phyloP scores from a whole-genome alignment of 2,113 vertebrate species.

The Larimichthys polyactis region DNA sequence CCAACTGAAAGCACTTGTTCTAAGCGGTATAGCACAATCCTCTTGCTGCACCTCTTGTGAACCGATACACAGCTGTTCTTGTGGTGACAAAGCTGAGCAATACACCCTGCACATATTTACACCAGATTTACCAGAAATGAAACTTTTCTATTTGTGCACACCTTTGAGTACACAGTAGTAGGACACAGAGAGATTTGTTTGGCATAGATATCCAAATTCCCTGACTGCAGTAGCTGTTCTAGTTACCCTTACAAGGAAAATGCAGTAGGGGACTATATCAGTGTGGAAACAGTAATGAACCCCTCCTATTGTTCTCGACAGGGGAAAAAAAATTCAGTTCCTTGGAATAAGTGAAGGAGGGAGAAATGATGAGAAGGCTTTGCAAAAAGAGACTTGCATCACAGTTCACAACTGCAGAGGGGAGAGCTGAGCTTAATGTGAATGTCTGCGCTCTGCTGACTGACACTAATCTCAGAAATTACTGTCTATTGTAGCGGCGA shows the following conservation, averaged over 20 bases:
- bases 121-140: too few species aligned
- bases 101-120: background rate
- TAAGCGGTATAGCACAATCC: too few species aligned
- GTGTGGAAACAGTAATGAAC: too few species aligned
- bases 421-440: background rate
- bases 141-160: background rate
- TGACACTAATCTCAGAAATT: background rate
- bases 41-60: too few species aligned
- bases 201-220: background rate
- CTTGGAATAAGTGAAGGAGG: conserved; percentile 18
- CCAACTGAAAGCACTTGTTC: too few species aligned
- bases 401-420: background rate
- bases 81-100: too few species aligned
- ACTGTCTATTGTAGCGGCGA: background rate
- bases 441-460: background rate
- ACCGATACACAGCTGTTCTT: too few species aligned
- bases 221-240: too few species aligned
- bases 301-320: too few species aligned
- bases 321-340: background rate
- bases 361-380: background rate
- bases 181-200: background rate
- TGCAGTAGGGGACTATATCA: too few species aligned
- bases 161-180: too few species aligned
- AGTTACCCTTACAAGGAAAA: too few species aligned
- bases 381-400: background rate